Evolutionary conservation across 2,113 vertebrate genomes (phyloP).

Genomic region (Chloropsis hardwickii): DNA sequence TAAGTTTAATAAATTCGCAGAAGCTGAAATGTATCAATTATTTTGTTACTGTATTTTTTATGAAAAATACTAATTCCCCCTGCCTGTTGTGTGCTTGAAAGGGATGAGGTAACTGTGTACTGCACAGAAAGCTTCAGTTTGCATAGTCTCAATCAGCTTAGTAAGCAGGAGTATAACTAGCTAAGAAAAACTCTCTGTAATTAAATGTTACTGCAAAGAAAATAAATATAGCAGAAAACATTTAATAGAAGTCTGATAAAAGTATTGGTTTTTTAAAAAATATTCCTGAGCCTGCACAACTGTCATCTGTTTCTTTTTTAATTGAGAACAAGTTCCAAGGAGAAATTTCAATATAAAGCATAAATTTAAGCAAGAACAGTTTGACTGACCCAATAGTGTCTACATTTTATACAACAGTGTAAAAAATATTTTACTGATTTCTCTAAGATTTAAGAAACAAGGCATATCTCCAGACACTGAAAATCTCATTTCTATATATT

Average conservation of each 20-base stretch:
- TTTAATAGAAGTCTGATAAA: not conserved
- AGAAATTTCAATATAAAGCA: not conserved
- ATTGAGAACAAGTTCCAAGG: not conserved
- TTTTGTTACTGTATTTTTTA: not conserved
- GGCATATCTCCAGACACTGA: not conserved
- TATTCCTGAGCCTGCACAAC: not conserved
- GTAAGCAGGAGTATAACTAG: not conserved
- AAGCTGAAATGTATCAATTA: conserved; percentile 18
- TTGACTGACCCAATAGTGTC: not conserved
- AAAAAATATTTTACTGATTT: not conserved
- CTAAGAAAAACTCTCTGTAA: not conserved
- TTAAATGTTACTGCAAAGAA: not conserved
- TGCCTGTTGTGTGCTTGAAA: not conserved
- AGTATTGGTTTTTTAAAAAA: not conserved
- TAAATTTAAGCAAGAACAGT: not conserved
- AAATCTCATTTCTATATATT: not conserved
- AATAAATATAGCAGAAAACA: not conserved
- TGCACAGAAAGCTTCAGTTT: not conserved
- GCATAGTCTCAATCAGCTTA: not conserved
- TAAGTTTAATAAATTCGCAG: conserved; percentile 17
- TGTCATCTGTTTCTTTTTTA: not conserved
- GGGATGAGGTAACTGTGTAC: not conserved
- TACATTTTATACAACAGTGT: not conserved
- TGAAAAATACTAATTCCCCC: not conserved
- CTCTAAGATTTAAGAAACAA: not conserved